These are phyloP conservation scores for Elaphurus davidianus DNA, from an alignment of 2,113 vertebrate species.

Conservation along the genomic window DNA sequence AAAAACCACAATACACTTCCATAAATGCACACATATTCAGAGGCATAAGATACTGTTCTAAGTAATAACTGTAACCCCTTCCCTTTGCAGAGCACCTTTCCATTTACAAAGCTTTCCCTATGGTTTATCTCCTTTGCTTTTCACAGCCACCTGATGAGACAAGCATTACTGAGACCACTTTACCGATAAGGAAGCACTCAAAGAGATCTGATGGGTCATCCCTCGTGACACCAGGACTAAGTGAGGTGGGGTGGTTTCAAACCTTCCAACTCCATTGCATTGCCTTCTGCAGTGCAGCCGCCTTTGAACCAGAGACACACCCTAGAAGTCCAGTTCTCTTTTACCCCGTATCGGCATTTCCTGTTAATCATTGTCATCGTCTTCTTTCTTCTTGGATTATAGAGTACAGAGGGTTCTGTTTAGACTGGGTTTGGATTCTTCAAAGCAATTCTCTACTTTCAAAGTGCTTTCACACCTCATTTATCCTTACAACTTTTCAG, in stretches of 20 bases:
- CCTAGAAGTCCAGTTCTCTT: not conserved
- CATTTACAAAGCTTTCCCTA: not conserved
- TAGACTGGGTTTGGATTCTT: conserved; percentile 47
- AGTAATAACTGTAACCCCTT: not conserved
- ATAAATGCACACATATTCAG: not conserved
- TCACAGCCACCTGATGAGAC: not conserved
- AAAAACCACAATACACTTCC: not conserved
- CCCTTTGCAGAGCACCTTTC: not conserved
- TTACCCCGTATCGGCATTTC: not conserved
- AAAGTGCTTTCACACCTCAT: conserved; percentile 65
- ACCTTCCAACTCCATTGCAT: not conserved
- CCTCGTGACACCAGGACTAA: not conserved
- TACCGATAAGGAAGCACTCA: not conserved
- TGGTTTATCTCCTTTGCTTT: conserved; percentile 22
- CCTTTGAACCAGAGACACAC: not conserved
- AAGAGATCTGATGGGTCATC: not conserved
- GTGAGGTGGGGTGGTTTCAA: not conserved
- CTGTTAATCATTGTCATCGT: not conserved
- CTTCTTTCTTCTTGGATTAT: conserved; percentile 25
- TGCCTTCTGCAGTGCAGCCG: not conserved
- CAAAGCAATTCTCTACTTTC: conserved; percentile 55
- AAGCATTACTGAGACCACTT: not conserved
- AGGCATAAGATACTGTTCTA: not conserved
- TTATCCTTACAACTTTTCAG: conserved; percentile 64
- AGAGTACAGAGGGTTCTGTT: conserved; percentile 25